Evolutionary conservation across 2,797 vertebrate species (phyloP).

Genomic region (Myotis vivesi): DNA sequence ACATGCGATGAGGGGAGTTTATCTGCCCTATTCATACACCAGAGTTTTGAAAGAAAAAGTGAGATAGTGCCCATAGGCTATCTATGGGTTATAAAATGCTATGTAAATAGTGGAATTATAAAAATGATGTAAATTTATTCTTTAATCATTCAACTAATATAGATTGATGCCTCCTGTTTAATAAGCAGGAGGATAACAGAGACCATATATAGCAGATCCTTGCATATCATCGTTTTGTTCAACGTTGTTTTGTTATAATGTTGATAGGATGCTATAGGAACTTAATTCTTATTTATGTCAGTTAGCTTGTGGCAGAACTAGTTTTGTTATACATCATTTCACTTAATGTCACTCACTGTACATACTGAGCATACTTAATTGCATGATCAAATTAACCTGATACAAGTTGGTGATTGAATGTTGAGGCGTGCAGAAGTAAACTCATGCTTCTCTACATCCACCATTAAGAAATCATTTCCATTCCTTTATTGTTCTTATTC

Average conservation of each 20-base stretch:
- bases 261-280: not conserved
- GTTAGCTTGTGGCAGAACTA: not conserved
- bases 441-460: not conserved
- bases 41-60: not conserved
- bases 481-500: not conserved
- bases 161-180: not conserved
- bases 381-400: not conserved
- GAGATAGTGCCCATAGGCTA: not conserved
- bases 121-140: not conserved
- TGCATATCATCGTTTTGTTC: not conserved
- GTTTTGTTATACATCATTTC: not conserved
- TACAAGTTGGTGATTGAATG: not conserved
- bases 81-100: not conserved
- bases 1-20: not conserved
- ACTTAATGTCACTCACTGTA: not conserved
- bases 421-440: not conserved
- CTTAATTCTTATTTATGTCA: not conserved
- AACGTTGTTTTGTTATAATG: not conserved
- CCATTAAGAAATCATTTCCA: not conserved
- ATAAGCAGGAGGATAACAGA: not conserved
- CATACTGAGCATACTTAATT: not conserved
- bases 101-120: not conserved
- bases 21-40: not conserved
- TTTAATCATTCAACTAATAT: not conserved
- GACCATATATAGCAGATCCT: not conserved